phyloP scores from a whole-genome alignment of 2,888 invertebrate genomes.

The Drosophila buzzatii region DNA sequence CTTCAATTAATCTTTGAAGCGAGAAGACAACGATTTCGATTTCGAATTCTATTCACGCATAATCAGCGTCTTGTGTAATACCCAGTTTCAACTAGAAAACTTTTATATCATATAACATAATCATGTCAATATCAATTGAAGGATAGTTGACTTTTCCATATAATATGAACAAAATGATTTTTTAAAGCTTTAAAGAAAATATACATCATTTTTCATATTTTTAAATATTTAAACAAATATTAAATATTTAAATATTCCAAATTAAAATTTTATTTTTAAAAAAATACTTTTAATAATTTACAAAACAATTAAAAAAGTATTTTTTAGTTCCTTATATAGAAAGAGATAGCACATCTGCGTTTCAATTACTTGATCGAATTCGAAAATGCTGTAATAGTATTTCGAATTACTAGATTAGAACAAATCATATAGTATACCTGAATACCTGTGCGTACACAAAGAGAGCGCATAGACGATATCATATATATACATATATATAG shows the following conservation, averaged over 20 bases:
- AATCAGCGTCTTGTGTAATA: slow-evolving; percentile 56
- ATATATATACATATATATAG: slow-evolving; percentile 22
- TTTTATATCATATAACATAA: slow-evolving; percentile 18
- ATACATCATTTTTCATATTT: neutral
- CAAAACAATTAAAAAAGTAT: neutral
- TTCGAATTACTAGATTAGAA: slow-evolving; percentile 68
- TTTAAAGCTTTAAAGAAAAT: neutral
- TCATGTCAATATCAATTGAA: slow-evolving; percentile 42
- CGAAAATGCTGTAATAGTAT: slow-evolving; percentile 56
- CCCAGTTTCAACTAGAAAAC: neutral
- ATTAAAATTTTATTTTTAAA: neutral
- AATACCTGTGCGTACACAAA: slow-evolving; percentile 68
- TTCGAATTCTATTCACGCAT: slow-evolving; percentile 34
- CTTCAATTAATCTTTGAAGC: slow-evolving; percentile 21
- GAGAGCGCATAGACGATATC: slow-evolving; percentile 17
- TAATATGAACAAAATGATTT: neutral
- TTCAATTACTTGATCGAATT: slow-evolving; percentile 53
- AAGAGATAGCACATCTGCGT: slow-evolving; percentile 27
- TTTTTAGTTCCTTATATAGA: slow-evolving; percentile 21
- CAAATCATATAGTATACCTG: slow-evolving; percentile 59
- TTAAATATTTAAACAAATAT: neutral
- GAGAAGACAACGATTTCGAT: slow-evolving; percentile 3
- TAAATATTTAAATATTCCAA: neutral
- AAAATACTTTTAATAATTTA: slow-evolving; percentile 8
- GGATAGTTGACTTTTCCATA: slow-evolving; percentile 13